These are phyloP conservation scores for Rallus limicola DNA, from an alignment of 2,113 vertebrate genomes.

Conservation along the genomic window DNA sequence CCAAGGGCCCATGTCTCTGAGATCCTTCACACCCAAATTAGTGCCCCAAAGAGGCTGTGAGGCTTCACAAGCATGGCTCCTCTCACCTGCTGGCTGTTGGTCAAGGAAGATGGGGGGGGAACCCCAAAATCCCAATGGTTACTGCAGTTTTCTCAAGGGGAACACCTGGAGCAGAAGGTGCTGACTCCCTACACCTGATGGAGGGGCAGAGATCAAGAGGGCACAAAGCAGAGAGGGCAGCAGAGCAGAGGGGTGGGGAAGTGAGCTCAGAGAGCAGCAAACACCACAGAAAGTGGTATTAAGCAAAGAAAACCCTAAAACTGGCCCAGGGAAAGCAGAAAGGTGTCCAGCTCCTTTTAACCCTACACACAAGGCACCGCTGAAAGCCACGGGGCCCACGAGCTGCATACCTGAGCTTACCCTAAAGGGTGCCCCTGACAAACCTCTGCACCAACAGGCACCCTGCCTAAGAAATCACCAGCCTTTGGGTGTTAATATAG, in stretches of 20 bases:
- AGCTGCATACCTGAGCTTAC: neutral
- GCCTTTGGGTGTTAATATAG: neutral
- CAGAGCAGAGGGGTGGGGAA: neutral
- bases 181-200: neutral
- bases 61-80: neutral
- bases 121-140: rapidly evolving
- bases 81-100: neutral
- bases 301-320: neutral
- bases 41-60: neutral
- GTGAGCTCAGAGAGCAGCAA: neutral
- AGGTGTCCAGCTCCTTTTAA: neutral
- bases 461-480: neutral
- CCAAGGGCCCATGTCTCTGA: neutral
- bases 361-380: rapidly evolving
- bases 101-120: no score
- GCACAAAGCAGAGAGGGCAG: neutral
- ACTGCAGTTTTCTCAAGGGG: neutral
- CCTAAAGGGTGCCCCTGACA: neutral
- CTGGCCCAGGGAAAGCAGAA: neutral
- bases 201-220: neutral
- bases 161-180: neutral
- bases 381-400: neutral
- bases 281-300: neutral
- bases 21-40: neutral
- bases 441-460: neutral